Base-by-base conservation (phyloP, 2,888 invertebrate genomes). In the Drosophila suboccidentalis region DNA sequence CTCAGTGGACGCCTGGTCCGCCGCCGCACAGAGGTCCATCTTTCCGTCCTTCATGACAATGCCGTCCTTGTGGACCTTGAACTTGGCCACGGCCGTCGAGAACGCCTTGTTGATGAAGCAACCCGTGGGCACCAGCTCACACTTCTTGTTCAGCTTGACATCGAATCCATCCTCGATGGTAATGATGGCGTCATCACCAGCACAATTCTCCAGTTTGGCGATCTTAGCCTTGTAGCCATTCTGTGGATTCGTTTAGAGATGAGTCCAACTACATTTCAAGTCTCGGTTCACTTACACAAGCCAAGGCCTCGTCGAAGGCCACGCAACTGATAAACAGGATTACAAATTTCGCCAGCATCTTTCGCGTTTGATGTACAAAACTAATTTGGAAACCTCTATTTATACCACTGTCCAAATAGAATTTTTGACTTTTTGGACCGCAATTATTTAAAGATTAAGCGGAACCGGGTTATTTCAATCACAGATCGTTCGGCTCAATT, bases 41-140 rank as follows among this genome's bases (percentile, higher is more conserved):
- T 91, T 91, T n/a, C 93, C 93, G 74, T 93, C 92, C 43, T 92
- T 90, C 10, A 93, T 71, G 3, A 93, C 91, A 19, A 93, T 77
- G 1, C 93, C 93, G 65, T 93, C 91, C 85, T 94, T 94, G 36
- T 90, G 91, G 1, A 93, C 64, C 29, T 90, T 91, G 69, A 90
- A 94, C 36, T 87, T 91, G 19, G 91, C 90, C 85, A 87, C 72
- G 6, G 93, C 93, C 2, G 92, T 92, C 34, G 70, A 81, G 46
- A 93, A 93, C 0, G 91, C 90, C 79, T 93, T 93, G 19, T 92
- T 91, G 1, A 72, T 76, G 2, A 93, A 75, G 76, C 94, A 94
- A 17, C 94, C 94, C 2, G 62, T 72, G 4, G 93, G 91, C 5
- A 93, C 79, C 4, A 94, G 46, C 71, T 94, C 93, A 76, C 94